Conservation (phyloP, 2,113 vertebrate species). For the Melanostigma gelatinosum region DNA sequence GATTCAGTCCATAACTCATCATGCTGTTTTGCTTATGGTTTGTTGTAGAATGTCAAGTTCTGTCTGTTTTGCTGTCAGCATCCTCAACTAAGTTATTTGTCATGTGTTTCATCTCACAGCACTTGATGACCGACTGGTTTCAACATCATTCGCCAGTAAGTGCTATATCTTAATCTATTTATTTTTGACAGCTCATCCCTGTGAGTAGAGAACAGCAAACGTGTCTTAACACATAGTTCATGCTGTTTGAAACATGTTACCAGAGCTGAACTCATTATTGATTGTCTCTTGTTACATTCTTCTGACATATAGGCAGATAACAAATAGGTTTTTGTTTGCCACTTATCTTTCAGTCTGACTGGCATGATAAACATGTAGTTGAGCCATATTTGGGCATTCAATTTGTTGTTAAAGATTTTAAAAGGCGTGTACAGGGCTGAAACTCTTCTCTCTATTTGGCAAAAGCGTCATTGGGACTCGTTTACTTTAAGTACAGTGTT, state of each 20-base stretch:
- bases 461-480: not conserved
- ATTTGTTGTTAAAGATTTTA: not conserved
- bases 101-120: constrained; percentile 54
- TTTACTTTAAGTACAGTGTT: not conserved
- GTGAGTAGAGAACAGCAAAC: not conserved
- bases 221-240: not conserved
- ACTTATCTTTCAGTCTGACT: not conserved
- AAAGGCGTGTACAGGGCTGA: not conserved
- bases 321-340: not conserved
- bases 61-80: not conserved
- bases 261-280: not conserved
- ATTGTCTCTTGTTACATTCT: not conserved
- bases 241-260: not conserved
- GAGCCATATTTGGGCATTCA: not conserved
- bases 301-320: not conserved
- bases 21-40: not conserved
- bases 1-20: not conserved
- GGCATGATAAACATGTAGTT: not conserved
- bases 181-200: not conserved
- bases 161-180: constrained; percentile 9
- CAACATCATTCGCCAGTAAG: constrained; percentile 63
- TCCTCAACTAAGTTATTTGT: not conserved
- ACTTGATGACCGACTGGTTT: constrained; percentile 66
- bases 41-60: not conserved
- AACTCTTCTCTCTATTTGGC: not conserved